phyloP scores from a whole-genome alignment of 2,797 vertebrate species.

The Propithecus deckenii region DNA sequence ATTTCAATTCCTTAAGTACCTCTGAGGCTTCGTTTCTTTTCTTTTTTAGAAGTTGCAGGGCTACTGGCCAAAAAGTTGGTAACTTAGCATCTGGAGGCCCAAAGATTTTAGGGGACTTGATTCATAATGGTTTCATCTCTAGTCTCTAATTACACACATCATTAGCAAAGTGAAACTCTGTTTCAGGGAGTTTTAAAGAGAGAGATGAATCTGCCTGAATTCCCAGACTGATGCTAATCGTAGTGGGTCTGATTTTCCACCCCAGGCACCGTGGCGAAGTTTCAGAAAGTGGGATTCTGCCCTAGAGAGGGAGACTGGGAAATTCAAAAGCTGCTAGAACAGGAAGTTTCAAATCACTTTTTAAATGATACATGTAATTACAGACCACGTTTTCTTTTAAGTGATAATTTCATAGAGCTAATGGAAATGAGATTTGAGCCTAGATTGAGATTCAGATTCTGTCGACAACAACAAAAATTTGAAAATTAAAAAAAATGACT shows the following conservation, averaged over 20 bases:
- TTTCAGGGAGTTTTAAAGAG: background rate
- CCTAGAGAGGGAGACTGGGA: constrained; percentile 16
- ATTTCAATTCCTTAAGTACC: background rate
- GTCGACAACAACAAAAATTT: constrained; percentile 6
- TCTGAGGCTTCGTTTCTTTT: background rate
- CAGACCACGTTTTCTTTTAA: constrained; percentile 59
- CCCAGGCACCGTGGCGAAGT: background rate
- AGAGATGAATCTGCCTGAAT: background rate
- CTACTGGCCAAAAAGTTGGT: background rate
- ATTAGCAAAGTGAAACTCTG: constrained; percentile 20
- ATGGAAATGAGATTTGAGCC: constrained; percentile 56
- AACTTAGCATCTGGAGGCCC: background rate
- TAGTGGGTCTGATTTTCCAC: background rate
- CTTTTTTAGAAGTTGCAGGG: background rate
- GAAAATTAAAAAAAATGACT: background rate
- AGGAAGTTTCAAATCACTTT: constrained; percentile 69
- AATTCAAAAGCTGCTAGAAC: constrained; percentile 56
- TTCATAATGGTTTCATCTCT: background rate
- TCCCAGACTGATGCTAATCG: constrained; percentile 25
- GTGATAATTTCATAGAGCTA: constrained; percentile 50
- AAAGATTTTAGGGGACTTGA: background rate
- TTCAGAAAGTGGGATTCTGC: constrained; percentile 54
- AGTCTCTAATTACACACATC: background rate
- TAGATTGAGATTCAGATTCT: constrained; percentile 53
- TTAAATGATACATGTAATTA: constrained; percentile 68